phyloP scores from a whole-genome alignment of 2,888 invertebrate species.

The Crossocerus cetratus region DNA sequence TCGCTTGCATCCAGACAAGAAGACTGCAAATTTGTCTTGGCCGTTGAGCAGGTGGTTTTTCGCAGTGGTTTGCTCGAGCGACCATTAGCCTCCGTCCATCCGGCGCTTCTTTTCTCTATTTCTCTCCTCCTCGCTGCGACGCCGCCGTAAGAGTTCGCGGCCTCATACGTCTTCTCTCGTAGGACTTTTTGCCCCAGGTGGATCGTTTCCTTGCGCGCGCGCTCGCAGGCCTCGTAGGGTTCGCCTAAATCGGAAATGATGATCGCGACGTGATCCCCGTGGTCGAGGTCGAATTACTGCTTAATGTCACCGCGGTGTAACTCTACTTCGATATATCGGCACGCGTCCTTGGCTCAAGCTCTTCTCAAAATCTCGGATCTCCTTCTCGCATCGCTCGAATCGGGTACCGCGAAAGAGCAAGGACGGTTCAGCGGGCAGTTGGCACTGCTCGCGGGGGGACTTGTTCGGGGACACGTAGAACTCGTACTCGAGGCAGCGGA shows the following conservation, averaged over 20 bases:
- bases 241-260: slow-evolving; percentile 15
- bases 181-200: background rate
- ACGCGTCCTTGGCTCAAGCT: slow-evolving; percentile 22
- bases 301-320: background rate
- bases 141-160: background rate
- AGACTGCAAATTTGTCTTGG: background rate
- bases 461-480: slow-evolving; percentile 32
- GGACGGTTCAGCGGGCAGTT: slow-evolving; percentile 17
- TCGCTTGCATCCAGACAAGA: background rate
- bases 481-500: slow-evolving; percentile 62
- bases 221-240: slow-evolving; percentile 30
- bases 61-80: background rate
- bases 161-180: background rate
- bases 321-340: slow-evolving; percentile 34
- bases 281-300: background rate
- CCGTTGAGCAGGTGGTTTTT: background rate
- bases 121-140: background rate
- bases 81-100: background rate
- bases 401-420: slow-evolving; percentile 42
- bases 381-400: slow-evolving; percentile 57
- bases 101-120: accelerated
- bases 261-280: background rate
- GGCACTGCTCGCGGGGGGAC: slow-evolving; percentile 14
- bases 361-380: slow-evolving; percentile 49
- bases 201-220: background rate